Base-by-base conservation (phyloP, 2,797 vertebrate genomes). In the Selene dorsalis region DNA sequence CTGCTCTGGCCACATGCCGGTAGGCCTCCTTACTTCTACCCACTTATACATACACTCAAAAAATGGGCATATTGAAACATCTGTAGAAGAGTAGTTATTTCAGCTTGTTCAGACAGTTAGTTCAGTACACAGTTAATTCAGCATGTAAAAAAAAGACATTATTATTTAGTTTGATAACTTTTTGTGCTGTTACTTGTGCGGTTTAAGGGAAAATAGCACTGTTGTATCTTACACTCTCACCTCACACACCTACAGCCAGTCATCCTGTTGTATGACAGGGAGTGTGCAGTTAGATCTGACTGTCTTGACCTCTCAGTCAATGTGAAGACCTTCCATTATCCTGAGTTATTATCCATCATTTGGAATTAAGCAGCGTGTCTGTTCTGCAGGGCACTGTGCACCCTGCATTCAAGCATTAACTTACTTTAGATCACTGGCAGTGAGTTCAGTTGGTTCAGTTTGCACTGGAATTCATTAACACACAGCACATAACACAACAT, bases 101-200 rank as follows among this genome's bases (percentile, higher is more conserved):
- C 59, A 87, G 85, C 74, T 75, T 82, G 66, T 87, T 88, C 80
- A 85, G 75, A 87, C 72, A 69, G 81, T 85, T 73, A 89, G 70
- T 87, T 88, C 55, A 87, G 80, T 75, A 86, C 73, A 88, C 78
- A 86, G 75, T 87, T 87, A 71, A 81, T 78, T 84, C 75, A 82
- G 67, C 79, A 79, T 80, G 63, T 85, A 57, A 65, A 81, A 63
- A 68, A 81, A 80, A 71, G 35, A 88, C 79, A 85, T 74, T 64
- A 69, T 74, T 75, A 56, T 84, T 86, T 57, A 47, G 55, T 82
- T 69, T 67, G 61, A 82, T 85, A 75, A 81, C 75, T 5, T 70
- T n/a, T 90, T 88, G 88, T 92, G 88, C 86, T 85, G 81, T 88
- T 79, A 75, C 62, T 32, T 70, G 80, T 69, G 80, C 65, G 70